Evolutionary conservation across 2,888 invertebrate genomes (phyloP), one percentile per base, ranked within the genome.

Genomic region (Trissolcus brochymenae): DNA sequence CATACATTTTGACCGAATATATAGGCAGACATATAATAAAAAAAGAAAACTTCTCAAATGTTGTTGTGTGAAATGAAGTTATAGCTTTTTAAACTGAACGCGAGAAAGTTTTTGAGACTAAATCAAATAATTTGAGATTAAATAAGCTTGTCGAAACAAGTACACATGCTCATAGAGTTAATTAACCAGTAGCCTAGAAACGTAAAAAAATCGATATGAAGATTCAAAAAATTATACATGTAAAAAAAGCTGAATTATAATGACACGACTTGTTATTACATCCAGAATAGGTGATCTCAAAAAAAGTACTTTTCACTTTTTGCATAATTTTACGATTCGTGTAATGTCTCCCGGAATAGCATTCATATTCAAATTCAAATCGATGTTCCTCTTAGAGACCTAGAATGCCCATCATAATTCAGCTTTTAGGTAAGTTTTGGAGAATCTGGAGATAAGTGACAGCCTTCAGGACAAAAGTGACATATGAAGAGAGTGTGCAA

Each of bases 291-390:
- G n/a, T n/a, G 16, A 46, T 16, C 14, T 46, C 6, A 46, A 17
- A 51, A 51, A 19, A 9, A 17, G 21, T 46, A 14, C 17, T 51
- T 51, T 51, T 14, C 14, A 51, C 19, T 51, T 51, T 51, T 51
- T 11, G 51, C 19, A 51, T 51, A 51, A 51, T 51, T 51, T 51
- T 51, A 17, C 51, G 16, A 51, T 51, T 51, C 19, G 9, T 51
- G 16, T 51, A 57, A 64, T 49, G 55, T 57, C 57, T 57, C 25
- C 40, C 21, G 16, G 17, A 46, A 25, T 62, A 21, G 35, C 71
- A 64, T 71, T 64, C 64, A 64, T 71, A 71, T 71, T 71, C 62
- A 70, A 56, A 62, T 61, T 51, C 43, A 46, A 57, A 71, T 71
- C 64, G 56, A 62, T 71, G 62, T 43, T 56, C 60, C 21, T 54